Base-by-base conservation (phyloP, 2,113 vertebrate species). In the Elanus axillaris region DNA sequence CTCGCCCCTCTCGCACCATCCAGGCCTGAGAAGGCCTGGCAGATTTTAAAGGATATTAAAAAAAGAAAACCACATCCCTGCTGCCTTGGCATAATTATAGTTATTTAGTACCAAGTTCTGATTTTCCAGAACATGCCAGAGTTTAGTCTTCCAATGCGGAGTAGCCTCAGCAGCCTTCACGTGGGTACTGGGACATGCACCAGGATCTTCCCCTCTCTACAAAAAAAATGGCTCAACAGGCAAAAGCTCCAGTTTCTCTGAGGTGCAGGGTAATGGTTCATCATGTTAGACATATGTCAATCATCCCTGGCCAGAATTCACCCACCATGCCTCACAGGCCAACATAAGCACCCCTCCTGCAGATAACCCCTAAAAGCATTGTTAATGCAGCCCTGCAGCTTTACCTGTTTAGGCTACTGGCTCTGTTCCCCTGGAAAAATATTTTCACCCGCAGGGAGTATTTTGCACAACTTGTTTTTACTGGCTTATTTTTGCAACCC, bases 361-460 rank as follows among this genome's bases (percentile, higher is more conserved):
- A 95, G 29, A 89, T 95, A 71, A 2, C 23, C 63, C 76, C 63
- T 47, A 32, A 19, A 91, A 84, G 38, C 0, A 0, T 3, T 59
- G 60, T 56, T 84, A 42, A 56, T 43, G 34, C 73, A 87, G 73
- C 59, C 80, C 80, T 74, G 50, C 9, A 12, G 84, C 5, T 2
- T 74, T 52, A 80, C 68, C 63, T 92, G 34, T 71, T 86, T 22
- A 63, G 20, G 42, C 42, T 55, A 17, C 80, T 68, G 73, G 80
- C 60, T 91, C 68, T 38, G 20, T 13, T 91, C 56, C 56, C 52
- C 43, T 95, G 29, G 52, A 92, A 93, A 96, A 94, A 56, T 72
- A 78, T 34, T 67, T 81, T 90, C 13, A 10, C 47, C 60, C 7
- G 5, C 15, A 6, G 43, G 52, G 52, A 94, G 6, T 63, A 80